A percentile compares a stretch with the other conserved stretches of the same genome.
phyloP scores from a whole-genome alignment of 1,140 invertebrate genomes.

The Hypothenemus hampei region DNA sequence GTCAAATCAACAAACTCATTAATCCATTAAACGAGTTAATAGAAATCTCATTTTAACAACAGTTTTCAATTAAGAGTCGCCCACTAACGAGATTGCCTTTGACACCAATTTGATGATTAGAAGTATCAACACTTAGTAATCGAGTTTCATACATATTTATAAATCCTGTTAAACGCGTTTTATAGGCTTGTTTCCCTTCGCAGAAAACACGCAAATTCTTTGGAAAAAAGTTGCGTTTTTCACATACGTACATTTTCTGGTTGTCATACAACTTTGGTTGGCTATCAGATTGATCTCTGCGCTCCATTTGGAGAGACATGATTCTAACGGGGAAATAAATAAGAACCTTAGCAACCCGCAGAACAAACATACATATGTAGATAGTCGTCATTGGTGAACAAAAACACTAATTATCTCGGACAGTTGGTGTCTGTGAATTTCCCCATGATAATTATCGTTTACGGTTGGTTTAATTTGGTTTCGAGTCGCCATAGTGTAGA shows the following conservation, averaged over 20 bases:
- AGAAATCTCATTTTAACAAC: conserved; percentile 8
- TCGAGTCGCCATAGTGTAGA: too few relatives aligned
- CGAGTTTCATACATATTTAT: conserved; percentile 14
- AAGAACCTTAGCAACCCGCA: too few relatives aligned
- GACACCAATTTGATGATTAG: conserved; percentile 21
- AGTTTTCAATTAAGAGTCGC: conserved; percentile 16
- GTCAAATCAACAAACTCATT: too few relatives aligned
- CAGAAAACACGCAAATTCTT: not conserved
- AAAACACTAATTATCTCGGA: conserved; percentile 18
- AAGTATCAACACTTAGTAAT: conserved; percentile 18
- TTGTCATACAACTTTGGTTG: too few relatives aligned
- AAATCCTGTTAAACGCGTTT: conserved; percentile 4
- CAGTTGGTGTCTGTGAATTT: conserved; percentile 19
- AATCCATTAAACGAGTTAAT: too few relatives aligned
- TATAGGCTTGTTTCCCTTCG: not conserved
- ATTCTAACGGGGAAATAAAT: conserved; percentile 9
- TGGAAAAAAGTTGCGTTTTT: not conserved
- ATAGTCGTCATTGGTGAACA: conserved; percentile 8
- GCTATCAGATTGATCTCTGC: conserved; percentile 3
- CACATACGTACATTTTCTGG: too few relatives aligned
- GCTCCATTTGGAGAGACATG: not conserved
- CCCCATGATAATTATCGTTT: conserved; percentile 17
- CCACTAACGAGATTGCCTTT: conserved; percentile 19
- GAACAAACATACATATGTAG: conserved; percentile 16
- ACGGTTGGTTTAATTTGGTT: conserved; percentile 9